Conservation (phyloP, 2,113 vertebrate genomes). For the Herpetotheres cachinnans region DNA sequence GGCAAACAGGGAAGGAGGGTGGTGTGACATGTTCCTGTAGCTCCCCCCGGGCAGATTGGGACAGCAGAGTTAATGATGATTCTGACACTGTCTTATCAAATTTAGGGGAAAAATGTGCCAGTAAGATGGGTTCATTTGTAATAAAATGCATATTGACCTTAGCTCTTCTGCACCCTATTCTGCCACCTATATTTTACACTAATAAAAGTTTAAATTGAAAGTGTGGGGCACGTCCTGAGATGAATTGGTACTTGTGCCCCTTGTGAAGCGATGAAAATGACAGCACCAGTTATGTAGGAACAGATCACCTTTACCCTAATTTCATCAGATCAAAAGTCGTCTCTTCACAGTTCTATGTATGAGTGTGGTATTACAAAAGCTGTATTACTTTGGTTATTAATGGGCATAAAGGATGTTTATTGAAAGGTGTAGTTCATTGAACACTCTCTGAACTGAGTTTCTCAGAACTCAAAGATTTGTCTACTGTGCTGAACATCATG, state of each 20-base stretch:
- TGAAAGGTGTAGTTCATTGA: neutral
- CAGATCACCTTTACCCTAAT: constrained; percentile 20
- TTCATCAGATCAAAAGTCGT: neutral
- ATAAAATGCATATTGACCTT: neutral
- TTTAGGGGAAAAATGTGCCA: neutral
- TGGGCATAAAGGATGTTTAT: constrained; percentile 1
- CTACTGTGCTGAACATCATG: neutral
- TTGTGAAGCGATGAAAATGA: neutral
- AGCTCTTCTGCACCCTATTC: neutral
- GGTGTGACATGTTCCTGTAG: neutral
- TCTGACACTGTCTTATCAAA: neutral
- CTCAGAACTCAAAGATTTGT: constrained; percentile 36
- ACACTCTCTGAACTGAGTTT: constrained; percentile 5
- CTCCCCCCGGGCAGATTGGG: neutral
- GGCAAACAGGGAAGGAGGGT: neutral
- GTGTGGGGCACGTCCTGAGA: neutral
- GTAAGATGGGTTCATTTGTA: neutral
- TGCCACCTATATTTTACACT: neutral
- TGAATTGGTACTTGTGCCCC: neutral
- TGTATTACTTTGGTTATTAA: constrained; percentile 25
- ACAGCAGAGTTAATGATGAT: neutral
- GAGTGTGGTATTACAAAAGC: neutral
- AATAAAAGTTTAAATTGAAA: neutral
- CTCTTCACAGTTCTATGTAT: neutral
- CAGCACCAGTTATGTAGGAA: neutral